Percentiles rank a stretch among this genome's conserved stretches.
phyloP scores from a whole-genome alignment of 2,797 vertebrate genomes.

The Chiroxiphia lanceolata region DNA sequence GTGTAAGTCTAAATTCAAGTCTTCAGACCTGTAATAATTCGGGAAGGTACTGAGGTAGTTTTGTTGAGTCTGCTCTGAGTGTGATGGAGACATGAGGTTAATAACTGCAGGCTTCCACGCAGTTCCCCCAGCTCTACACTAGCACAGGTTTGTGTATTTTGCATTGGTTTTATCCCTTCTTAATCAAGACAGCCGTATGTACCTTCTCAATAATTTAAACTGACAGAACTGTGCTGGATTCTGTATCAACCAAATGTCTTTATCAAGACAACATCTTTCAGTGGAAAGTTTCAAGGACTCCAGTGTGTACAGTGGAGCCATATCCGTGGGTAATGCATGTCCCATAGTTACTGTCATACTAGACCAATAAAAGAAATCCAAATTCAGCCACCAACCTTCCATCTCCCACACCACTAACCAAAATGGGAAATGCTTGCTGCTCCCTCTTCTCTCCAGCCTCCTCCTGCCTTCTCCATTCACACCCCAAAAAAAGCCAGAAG shows the following conservation, averaged over 20 bases:
- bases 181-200: neutral
- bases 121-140: neutral
- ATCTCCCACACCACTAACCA: slow-evolving; percentile 11
- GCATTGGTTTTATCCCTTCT: neutral
- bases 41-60: neutral
- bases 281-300: neutral
- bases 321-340: neutral
- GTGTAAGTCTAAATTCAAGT: neutral
- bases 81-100: neutral
- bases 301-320: neutral
- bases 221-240: neutral
- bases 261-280: neutral
- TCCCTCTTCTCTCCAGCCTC: neutral
- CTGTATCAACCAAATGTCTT: neutral
- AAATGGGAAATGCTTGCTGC: neutral
- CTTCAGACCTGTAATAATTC: neutral
- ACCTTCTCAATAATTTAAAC: neutral
- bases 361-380: slow-evolving; percentile 1
- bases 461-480: slow-evolving; percentile 12
- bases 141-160: neutral
- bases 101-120: neutral
- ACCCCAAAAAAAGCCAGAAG: neutral
- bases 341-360: neutral
- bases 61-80: neutral
- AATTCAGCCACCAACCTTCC: neutral